These are phyloP conservation scores for Silvanus unidentatus DNA, from an alignment of 2,888 invertebrate species.

Conservation along the genomic window DNA sequence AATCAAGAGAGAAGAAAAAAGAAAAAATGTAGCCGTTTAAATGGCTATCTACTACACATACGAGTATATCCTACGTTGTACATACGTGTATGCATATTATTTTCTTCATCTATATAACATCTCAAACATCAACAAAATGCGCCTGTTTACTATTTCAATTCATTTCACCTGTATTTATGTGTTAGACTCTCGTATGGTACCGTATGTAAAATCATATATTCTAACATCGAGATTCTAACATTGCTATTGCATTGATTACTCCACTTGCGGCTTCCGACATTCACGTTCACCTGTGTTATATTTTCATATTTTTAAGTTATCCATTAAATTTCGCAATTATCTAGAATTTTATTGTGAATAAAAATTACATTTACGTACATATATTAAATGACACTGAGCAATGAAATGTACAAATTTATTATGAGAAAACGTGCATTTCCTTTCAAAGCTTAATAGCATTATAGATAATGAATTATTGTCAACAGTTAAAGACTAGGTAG, in stretches of 20 bases:
- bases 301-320: constrained; percentile 28
- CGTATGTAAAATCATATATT: not conserved
- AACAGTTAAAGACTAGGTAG: too few relatives aligned
- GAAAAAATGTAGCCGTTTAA: constrained; percentile 37
- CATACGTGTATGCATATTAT: constrained; percentile 38
- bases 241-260: too few relatives aligned
- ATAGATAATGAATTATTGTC: too few relatives aligned
- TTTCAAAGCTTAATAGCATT: too few relatives aligned
- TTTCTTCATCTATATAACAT: constrained; percentile 14
- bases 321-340: constrained; percentile 36
- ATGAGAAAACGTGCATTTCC: too few relatives aligned
- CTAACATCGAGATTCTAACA: constrained; percentile 25
- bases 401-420: constrained; percentile 25
- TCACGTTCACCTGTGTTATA: constrained; percentile 32
- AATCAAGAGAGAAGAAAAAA: constrained; percentile 12
- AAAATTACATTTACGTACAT: too few relatives aligned
- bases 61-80: too few relatives aligned
- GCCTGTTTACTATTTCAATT: constrained; percentile 19
- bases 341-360: constrained; percentile 32
- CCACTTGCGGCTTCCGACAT: constrained; percentile 40
- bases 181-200: not conserved
- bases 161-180: constrained; percentile 7
- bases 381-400: constrained; percentile 10
- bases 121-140: constrained; percentile 15
- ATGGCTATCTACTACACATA: constrained; percentile 39